Evolutionary conservation across 1,140 invertebrate species (phyloP).

Genomic region (Aradophagus sp.): DNA sequence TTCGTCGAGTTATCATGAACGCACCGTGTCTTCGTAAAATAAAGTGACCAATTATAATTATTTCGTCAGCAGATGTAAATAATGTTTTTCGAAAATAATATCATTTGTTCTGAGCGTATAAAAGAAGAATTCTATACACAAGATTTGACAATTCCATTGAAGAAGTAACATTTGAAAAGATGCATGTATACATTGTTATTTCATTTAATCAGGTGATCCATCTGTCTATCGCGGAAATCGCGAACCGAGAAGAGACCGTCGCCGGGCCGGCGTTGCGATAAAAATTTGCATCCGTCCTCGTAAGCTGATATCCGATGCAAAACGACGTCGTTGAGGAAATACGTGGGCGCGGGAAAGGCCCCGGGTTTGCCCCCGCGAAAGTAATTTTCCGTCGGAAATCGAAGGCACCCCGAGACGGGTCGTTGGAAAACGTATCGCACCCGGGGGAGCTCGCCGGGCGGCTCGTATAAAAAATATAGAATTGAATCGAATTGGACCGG

Average conservation of each 20-base stretch:
- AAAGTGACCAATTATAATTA: no score
- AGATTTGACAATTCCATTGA: no score
- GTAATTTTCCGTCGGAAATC: constrained; percentile 52
- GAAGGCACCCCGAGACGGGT: constrained; percentile 65
- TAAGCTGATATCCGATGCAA: constrained; percentile 26
- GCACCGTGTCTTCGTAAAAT: no score
- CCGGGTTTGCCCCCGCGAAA: constrained; percentile 26
- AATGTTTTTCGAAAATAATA: no score
- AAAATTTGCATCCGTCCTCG: constrained; percentile 41
- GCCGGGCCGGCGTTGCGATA: constrained; percentile 18
- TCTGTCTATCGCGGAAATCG: constrained; percentile 17
- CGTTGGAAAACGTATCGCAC: constrained; percentile 70
- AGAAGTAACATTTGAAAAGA: no score
- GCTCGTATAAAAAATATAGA: constrained; percentile 62
- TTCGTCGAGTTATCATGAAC: no score
- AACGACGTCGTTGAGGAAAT: constrained; percentile 34
- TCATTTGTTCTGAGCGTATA: no score
- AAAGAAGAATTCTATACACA: no score
- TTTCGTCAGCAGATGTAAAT: no score
- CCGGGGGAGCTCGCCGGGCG: constrained; percentile 60
- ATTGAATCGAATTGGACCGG: constrained; percentile 72
- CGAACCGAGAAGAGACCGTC: constrained; percentile 4
- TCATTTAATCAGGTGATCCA: background rate
- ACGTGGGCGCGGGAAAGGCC: constrained; percentile 21
- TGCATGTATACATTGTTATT: no score